phyloP scores from a whole-genome alignment of 2,113 vertebrate genomes.

The Crypturellus undulatus region DNA sequence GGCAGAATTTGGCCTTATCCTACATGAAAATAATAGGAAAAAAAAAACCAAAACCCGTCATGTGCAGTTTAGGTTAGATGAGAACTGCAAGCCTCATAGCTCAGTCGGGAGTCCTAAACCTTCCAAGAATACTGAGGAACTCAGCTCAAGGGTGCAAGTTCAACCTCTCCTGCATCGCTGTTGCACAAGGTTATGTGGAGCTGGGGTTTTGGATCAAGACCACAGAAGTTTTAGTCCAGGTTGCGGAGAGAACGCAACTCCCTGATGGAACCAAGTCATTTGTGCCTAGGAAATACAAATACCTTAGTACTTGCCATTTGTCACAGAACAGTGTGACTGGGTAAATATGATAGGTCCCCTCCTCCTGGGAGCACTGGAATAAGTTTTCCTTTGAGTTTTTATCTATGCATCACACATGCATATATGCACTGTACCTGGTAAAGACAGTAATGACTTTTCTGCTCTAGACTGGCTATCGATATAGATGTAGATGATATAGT shows the following conservation, averaged over 20 bases:
- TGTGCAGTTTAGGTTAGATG: background rate
- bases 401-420: background rate
- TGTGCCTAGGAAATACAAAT: background rate
- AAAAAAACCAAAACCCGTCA: background rate
- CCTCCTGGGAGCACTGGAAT: background rate
- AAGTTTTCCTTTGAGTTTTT: background rate
- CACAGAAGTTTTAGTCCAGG: background rate
- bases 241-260: background rate
- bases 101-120: slow-evolving; percentile 40
- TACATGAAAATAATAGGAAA: slow-evolving; percentile 17
- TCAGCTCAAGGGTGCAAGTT: background rate
- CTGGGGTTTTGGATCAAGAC: background rate
- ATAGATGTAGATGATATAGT: background rate
- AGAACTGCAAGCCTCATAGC: background rate
- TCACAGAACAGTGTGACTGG: background rate
- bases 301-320: background rate
- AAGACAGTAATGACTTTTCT: background rate
- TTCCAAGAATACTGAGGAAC: slow-evolving; percentile 28
- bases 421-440: background rate
- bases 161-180: background rate
- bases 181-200: background rate
- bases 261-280: background rate
- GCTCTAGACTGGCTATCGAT: background rate
- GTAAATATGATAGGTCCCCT: background rate
- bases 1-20: slow-evolving; percentile 33